phyloP scores from a whole-genome alignment of 2,797 vertebrate species.

The Atherinosoma microstoma region DNA sequence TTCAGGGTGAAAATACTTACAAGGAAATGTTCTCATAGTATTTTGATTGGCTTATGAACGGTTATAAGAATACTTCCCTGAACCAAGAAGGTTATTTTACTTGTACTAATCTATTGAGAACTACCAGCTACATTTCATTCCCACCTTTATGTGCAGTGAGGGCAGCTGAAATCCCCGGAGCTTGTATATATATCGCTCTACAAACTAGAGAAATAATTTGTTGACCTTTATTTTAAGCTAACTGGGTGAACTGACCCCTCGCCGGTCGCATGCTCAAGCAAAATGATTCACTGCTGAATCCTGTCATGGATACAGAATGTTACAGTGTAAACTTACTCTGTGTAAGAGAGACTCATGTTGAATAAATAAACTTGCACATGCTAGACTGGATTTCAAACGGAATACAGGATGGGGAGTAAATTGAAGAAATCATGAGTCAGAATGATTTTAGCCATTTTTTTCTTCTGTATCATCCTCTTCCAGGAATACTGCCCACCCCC shows the following conservation, averaged over 20 bases:
- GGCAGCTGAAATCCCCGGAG: background rate
- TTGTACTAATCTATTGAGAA: background rate
- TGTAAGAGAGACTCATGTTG: slow-evolving; percentile 12
- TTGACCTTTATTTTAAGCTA: background rate
- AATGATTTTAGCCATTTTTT: slow-evolving; percentile 59
- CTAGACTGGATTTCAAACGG: slow-evolving; percentile 17
- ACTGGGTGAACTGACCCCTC: background rate
- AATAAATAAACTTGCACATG: slow-evolving; percentile 34
- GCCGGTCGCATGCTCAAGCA: slow-evolving; percentile 6
- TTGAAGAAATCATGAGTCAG: slow-evolving; percentile 71
- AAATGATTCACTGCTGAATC: slow-evolving; percentile 50
- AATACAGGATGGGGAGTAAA: slow-evolving; percentile 36
- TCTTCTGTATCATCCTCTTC: slow-evolving; percentile 71
- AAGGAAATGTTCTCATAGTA: background rate
- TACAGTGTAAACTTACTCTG: background rate
- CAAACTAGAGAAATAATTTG: background rate
- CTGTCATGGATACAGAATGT: slow-evolving; percentile 25
- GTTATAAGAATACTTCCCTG: background rate
- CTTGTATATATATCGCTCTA: background rate
- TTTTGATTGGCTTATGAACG: background rate
- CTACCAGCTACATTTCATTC: slow-evolving; percentile 1
- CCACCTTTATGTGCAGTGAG: background rate
- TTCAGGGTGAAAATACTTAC: background rate
- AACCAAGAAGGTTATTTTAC: background rate
- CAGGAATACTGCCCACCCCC: slow-evolving; percentile 63